These are phyloP conservation scores for Isurus oxyrinchus DNA, from an alignment of 2,113 vertebrate genomes.

Conservation along the genomic window DNA sequence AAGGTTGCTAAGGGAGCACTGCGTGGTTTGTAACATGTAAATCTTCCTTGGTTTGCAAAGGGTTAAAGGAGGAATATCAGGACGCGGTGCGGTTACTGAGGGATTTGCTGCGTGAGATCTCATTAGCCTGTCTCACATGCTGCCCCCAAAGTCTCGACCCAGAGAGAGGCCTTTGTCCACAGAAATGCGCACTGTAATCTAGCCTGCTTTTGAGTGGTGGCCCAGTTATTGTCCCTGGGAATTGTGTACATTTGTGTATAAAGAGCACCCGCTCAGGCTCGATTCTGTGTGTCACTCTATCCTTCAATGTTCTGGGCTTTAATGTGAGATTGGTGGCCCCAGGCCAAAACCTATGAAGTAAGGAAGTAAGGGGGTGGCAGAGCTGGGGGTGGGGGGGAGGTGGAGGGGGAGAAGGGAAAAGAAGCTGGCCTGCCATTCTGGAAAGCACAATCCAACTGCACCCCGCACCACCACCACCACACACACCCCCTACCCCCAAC, in stretches of 20 bases:
- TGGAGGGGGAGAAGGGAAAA: neutral
- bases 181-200: constrained; percentile 34
- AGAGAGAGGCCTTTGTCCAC: constrained; percentile 32
- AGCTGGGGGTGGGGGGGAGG: no score
- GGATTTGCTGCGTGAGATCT: constrained; percentile 31
- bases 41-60: neutral
- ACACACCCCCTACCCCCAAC: neutral
- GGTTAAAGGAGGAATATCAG: constrained; percentile 19
- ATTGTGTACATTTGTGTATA: constrained; percentile 36
- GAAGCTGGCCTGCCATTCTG: neutral
- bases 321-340: constrained; percentile 23
- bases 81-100: neutral
- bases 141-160: constrained; percentile 30
- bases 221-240: constrained; percentile 37
- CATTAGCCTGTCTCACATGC: constrained; percentile 35
- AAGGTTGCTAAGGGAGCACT: neutral
- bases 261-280: constrained; percentile 33
- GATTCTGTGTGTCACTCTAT: constrained; percentile 35
- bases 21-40: neutral
- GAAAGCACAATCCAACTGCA: neutral
- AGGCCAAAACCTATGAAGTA: constrained; percentile 26
- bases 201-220: constrained; percentile 32
- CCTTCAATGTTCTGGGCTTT: constrained; percentile 8
- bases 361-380: constrained; percentile 23
- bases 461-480: neutral